phyloP scores from a whole-genome alignment of 2,888 invertebrate species.

The Oeneis ivallda region DNA sequence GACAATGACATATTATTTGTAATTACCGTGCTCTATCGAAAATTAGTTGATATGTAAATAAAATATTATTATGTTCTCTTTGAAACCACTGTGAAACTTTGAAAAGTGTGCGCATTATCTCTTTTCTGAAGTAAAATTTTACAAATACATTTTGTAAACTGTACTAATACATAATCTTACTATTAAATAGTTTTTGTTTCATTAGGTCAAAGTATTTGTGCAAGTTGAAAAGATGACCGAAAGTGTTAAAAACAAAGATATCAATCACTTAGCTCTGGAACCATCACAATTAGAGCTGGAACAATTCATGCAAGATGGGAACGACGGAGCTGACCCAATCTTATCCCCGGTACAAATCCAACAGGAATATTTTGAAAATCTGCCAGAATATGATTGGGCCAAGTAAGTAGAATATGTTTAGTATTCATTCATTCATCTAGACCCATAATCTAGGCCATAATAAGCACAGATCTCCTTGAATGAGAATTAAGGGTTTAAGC shows the following conservation, averaged over 20 bases:
- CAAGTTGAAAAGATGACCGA: constrained; percentile 24
- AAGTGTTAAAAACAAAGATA: constrained; percentile 22
- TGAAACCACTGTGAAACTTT: background rate
- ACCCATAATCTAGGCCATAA: no score
- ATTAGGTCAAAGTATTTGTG: background rate
- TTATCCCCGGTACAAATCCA: constrained; percentile 72
- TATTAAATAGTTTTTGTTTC: no score
- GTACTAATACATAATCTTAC: no score
- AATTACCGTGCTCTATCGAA: no score
- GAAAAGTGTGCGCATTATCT: background rate
- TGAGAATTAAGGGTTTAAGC: no score
- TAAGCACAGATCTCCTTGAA: no score
- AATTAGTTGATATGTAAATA: no score
- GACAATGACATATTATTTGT: no score
- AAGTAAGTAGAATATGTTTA: constrained; percentile 60
- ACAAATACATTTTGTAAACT: no score
- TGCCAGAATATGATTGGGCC: constrained; percentile 80
- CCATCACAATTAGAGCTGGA: constrained; percentile 27
- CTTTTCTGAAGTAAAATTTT: no score
- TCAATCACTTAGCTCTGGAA: constrained; percentile 21
- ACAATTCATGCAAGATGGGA: constrained; percentile 10
- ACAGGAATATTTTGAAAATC: constrained; percentile 80
- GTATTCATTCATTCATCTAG: background rate
- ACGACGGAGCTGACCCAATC: constrained; percentile 10
- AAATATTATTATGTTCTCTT: constrained; percentile 10